phyloP scores from a whole-genome alignment of 2,113 vertebrate genomes.

The Andinoacara biseriatus region DNA sequence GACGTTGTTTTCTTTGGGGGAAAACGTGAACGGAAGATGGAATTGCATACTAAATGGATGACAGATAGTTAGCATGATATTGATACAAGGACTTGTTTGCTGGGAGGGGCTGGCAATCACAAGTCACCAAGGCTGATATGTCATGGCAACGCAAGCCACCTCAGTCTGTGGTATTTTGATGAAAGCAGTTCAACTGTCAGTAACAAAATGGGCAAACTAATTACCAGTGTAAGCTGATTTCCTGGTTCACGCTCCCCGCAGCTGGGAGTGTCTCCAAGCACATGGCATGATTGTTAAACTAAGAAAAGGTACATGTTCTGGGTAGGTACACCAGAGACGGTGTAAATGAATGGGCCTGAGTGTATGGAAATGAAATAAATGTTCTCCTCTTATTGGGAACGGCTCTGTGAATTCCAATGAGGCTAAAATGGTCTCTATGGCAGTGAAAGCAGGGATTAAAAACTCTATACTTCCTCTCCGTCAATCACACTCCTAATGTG shows the following conservation, averaged over 20 bases:
- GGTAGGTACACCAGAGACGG: constrained; percentile 55
- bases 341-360: constrained; percentile 64
- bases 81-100: constrained; percentile 49
- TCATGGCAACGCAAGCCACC: constrained; percentile 19
- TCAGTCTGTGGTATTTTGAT: constrained; percentile 65
- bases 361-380: constrained; percentile 75
- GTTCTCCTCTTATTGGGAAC: constrained; percentile 49
- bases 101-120: constrained; percentile 39
- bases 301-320: constrained; percentile 73
- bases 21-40: constrained; percentile 63
- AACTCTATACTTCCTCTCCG: constrained; percentile 6
- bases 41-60: constrained; percentile 74
- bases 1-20: constrained; percentile 57
- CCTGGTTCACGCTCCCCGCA: constrained; percentile 57
- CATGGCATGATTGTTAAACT: constrained; percentile 67
- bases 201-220: constrained; percentile 69
- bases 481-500: constrained; percentile 56
- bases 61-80: constrained; percentile 64
- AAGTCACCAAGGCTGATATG: constrained; percentile 7
- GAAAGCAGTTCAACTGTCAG: constrained; percentile 69
- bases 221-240: constrained; percentile 76
- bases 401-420: constrained; percentile 68
- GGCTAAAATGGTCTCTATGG: constrained; percentile 41
- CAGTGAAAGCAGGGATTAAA: constrained; percentile 43
- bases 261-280: constrained; percentile 51